These are phyloP conservation scores for Cyclophora punctaria DNA, from an alignment of 2,888 invertebrate species.

Conservation along the genomic window DNA sequence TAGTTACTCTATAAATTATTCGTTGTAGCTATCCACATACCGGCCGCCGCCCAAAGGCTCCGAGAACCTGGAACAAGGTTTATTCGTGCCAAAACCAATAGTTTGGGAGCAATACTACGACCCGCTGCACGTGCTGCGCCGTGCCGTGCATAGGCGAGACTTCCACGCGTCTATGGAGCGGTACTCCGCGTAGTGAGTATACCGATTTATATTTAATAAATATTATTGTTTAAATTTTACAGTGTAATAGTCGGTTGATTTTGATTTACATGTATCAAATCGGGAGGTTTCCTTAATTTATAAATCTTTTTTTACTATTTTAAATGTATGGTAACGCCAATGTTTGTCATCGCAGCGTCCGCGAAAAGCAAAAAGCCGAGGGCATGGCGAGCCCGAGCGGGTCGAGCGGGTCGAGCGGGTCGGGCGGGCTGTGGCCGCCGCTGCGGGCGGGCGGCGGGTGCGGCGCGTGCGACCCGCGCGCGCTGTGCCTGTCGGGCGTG, in stretches of 20 bases:
- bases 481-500: conserved; percentile 53
- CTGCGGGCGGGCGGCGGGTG: conserved; percentile 40
- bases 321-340: background rate
- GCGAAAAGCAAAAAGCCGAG: conserved; percentile 49
- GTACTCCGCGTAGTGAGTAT: conserved; percentile 88
- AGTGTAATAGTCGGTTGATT: no score
- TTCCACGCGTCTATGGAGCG: conserved; percentile 96
- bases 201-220: background rate
- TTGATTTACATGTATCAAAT: no score
- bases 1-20: background rate
- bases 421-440: conserved; percentile 59
- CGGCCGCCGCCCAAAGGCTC: conserved; percentile 83
- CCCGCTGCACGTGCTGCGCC: conserved; percentile 91
- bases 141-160: conserved; percentile 93
- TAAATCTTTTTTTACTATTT: background rate
- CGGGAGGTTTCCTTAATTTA: background rate
- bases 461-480: conserved; percentile 55
- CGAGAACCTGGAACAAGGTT: conserved; percentile 90
- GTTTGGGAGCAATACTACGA: conserved; percentile 97
- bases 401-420: conserved; percentile 3
- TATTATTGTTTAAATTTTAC: no score
- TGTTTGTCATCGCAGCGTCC: conserved; percentile 34
- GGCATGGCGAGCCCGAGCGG: conserved; percentile 11
- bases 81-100: conserved; percentile 88
- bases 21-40: conserved; percentile 83